phyloP scores from a whole-genome alignment of 23 tunicate species.

The Diplosoma virens region DNA sequence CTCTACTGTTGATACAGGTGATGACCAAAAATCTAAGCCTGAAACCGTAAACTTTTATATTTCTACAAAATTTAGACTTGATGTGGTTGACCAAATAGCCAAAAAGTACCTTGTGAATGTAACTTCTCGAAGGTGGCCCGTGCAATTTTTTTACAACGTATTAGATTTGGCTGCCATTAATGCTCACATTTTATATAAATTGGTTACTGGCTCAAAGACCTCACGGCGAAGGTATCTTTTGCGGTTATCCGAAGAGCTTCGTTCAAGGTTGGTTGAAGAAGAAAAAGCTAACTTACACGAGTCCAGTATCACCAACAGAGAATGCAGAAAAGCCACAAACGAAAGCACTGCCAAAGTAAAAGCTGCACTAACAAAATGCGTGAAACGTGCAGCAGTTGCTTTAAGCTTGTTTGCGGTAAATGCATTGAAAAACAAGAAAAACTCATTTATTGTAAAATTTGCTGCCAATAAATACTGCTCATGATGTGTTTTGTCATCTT shows the following conservation, averaged over 20 bases:
- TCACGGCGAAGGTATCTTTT: neutral
- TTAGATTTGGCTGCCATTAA: too few relatives aligned
- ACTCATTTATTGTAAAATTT: too few relatives aligned
- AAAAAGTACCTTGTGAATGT: conserved; percentile 16
- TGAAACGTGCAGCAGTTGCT: too few relatives aligned
- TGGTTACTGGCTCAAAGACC: neutral
- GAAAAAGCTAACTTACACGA: conserved; percentile 5
- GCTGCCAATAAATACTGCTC: too few relatives aligned
- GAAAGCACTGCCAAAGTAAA: too few relatives aligned
- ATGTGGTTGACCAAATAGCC: conserved; percentile 10
- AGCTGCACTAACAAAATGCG: too few relatives aligned
- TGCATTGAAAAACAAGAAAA: too few relatives aligned
- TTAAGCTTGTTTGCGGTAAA: too few relatives aligned
- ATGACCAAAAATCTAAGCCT: conserved; percentile 9
- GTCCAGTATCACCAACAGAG: too few relatives aligned
- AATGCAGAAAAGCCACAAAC: too few relatives aligned
- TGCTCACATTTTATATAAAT: neutral
- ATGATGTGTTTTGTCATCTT: too few relatives aligned
- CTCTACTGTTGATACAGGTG: conserved; percentile 14
- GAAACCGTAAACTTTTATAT: conserved; percentile 9
- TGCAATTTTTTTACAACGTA: neutral
- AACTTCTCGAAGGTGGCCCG: conserved; percentile 27
- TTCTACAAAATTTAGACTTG: conserved; percentile 4
- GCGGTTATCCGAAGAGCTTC: too few relatives aligned
- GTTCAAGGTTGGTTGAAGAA: neutral